These are phyloP conservation scores for Lycorma delicatula DNA, from an alignment of 1,140 invertebrate species.

Conservation along the genomic window DNA sequence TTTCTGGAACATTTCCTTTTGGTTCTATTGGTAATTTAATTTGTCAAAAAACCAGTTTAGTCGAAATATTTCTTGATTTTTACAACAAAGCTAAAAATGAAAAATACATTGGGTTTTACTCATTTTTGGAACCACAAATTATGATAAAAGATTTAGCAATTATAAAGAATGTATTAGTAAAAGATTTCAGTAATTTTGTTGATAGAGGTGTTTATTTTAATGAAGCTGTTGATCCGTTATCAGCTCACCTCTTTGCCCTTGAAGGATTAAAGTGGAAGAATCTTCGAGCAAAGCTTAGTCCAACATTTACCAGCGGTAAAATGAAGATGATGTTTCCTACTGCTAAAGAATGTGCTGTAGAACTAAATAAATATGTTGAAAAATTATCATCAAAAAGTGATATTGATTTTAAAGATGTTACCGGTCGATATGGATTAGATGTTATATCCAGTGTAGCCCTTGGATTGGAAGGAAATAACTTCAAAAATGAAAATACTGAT, in stretches of 20 bases:
- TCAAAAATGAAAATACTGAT: conserved; percentile 32
- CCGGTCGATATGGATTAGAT: conserved; percentile 30
- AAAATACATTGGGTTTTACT: not conserved
- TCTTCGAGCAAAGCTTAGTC: conserved; percentile 47
- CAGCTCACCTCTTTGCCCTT: conserved; percentile 41
- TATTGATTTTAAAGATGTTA: conserved; percentile 3
- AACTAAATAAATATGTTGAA: not conserved
- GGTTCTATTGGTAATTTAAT: conserved; percentile 9
- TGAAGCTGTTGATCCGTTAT: conserved; percentile 41
- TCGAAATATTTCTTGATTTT: not conserved
- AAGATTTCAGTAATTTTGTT: conserved; percentile 46
- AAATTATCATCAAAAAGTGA: not conserved
- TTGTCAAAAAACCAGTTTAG: not conserved
- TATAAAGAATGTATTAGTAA: conserved; percentile 41
- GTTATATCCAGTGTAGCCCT: conserved; percentile 42
- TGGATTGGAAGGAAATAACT: conserved; percentile 36
- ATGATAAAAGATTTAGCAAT: conserved; percentile 34
- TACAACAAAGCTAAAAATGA: not conserved
- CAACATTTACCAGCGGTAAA: conserved; percentile 52
- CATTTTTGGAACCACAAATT: conserved; percentile 1
- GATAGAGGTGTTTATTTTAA: conserved; percentile 40
- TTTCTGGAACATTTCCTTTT: conserved; percentile 18
- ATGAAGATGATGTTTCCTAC: conserved; percentile 48
- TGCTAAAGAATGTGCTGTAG: conserved; percentile 36
- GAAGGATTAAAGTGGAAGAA: conserved; percentile 47